Percentiles rank a stretch among this genome's conserved stretches.
Conservation (phyloP, 2,888 invertebrate genomes). For the Tupiocoris notatus region DNA sequence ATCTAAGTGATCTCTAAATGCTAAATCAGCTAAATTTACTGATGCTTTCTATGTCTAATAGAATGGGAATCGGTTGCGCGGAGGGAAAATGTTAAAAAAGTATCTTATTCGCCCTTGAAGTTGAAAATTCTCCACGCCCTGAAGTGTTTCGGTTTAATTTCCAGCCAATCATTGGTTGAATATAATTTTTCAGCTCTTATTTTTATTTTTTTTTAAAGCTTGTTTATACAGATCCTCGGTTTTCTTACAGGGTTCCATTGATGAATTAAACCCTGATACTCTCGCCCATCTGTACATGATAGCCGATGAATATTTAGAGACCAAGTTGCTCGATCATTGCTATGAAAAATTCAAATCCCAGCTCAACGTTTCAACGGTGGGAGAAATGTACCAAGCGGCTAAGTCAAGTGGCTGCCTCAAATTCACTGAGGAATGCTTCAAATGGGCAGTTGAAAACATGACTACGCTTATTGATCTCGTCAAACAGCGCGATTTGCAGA, state of each 20-base stretch:
- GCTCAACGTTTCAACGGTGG: constrained; percentile 1
- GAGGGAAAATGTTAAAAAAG: too few species aligned
- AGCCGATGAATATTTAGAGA: constrained; percentile 19
- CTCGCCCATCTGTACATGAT: constrained; percentile 15
- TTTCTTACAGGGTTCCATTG: background rate
- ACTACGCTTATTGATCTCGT: background rate
- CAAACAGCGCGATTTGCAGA: background rate
- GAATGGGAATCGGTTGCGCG: too few species aligned
- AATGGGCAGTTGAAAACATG: background rate
- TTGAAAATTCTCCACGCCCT: too few species aligned
- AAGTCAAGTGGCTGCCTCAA: background rate
- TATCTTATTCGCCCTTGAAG: too few species aligned
- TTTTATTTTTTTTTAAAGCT: too few species aligned
- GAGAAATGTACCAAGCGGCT: background rate
- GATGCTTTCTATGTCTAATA: too few species aligned
- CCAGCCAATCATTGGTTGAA: background rate
- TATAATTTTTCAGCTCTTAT: background rate
- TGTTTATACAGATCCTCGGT: background rate
- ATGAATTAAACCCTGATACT: background rate
- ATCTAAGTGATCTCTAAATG: too few species aligned
- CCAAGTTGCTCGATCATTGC: constrained; percentile 3
- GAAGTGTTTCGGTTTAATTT: too few species aligned
- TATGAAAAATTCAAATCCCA: constrained; percentile 4
- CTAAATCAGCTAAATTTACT: too few species aligned
- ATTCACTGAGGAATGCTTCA: background rate